These are phyloP conservation scores for Teleogryllus oceanicus DNA, from an alignment of 2,888 invertebrate genomes.

Conservation along the genomic window DNA sequence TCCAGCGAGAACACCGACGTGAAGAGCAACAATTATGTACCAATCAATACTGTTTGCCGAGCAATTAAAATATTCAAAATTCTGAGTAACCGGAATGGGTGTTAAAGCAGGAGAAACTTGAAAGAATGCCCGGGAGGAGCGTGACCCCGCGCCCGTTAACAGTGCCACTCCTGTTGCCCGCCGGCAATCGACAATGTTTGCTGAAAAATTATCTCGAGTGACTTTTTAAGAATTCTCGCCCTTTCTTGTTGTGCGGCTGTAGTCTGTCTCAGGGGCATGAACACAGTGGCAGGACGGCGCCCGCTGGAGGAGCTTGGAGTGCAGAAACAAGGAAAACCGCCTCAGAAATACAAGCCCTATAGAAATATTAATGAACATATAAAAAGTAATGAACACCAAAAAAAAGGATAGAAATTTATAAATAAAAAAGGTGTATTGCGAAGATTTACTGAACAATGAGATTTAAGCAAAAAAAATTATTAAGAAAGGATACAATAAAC, in stretches of 20 bases:
- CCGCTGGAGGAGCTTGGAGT: no score
- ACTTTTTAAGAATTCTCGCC: neutral
- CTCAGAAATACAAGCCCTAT: no score
- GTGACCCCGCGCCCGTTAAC: neutral
- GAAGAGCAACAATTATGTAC: neutral
- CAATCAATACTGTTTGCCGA: constrained; percentile 5
- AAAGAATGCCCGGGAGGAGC: neutral
- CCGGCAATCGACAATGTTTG: neutral
- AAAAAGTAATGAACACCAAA: no score
- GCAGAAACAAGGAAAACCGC: no score
- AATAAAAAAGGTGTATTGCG: no score
- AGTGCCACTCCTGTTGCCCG: neutral
- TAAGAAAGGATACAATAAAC: no score
- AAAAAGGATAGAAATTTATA: no score
- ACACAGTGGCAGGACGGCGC: no score
- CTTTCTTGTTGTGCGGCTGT: neutral
- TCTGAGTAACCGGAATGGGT: neutral
- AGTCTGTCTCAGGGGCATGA: no score
- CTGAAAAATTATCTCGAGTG: constrained; percentile 2
- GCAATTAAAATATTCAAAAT: constrained; percentile 2
- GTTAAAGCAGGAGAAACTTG: neutral
- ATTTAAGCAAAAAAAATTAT: no score
- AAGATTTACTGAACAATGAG: no score
- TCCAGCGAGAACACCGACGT: neutral
- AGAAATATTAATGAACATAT: no score